These are phyloP conservation scores for Pipistrellus pipistrellus DNA, from an alignment of 2,797 vertebrate species.

Conservation along the genomic window DNA sequence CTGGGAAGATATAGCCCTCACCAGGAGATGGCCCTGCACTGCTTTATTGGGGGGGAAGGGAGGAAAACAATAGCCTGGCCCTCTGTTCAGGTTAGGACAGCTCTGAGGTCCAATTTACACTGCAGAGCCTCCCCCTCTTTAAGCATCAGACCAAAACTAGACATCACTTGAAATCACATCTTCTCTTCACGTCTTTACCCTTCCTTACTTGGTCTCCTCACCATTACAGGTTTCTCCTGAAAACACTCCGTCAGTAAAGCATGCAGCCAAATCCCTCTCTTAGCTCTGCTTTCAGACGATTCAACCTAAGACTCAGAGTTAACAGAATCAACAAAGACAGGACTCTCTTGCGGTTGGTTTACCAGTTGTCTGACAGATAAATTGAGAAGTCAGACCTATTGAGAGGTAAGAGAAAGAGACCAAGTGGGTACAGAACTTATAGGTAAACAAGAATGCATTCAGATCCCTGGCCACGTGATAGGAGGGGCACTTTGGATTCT, in stretches of 20 bases:
- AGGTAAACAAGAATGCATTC: neutral
- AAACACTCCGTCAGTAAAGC: neutral
- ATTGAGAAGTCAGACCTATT: neutral
- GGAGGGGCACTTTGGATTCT: neutral
- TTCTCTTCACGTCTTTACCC: neutral
- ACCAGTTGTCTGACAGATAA: neutral
- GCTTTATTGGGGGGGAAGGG: neutral
- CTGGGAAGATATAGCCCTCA: neutral
- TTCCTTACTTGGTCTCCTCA: neutral
- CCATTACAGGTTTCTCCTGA: neutral
- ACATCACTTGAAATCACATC: neutral
- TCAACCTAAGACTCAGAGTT: neutral
- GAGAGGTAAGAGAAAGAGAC: neutral
- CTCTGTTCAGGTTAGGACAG: neutral
- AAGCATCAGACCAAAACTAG: neutral
- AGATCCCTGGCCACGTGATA: neutral
- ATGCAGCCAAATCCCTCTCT: neutral
- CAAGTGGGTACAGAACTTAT: fast-evolving
- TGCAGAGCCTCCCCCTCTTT: neutral
- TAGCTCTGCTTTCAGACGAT: neutral
- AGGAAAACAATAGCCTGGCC: too few relatives aligned
- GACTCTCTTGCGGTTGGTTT: neutral
- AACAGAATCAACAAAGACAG: neutral
- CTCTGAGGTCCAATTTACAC: neutral
- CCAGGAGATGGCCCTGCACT: neutral